Base-by-base conservation (phyloP, 1,140 invertebrate species). In the Ganaspis sp. region DNA sequence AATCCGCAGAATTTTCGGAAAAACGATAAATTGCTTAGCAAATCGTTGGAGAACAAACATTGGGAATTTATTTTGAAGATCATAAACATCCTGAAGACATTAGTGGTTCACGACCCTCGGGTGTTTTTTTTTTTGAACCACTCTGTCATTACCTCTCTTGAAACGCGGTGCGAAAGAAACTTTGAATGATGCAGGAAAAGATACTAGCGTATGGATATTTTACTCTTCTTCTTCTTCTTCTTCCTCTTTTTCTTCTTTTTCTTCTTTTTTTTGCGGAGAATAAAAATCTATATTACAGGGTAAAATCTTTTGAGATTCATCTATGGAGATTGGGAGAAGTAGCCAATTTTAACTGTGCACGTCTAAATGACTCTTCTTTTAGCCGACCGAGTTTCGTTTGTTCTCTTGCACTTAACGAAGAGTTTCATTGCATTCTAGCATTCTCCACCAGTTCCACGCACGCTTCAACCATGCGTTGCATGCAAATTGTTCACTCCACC, bases 341-440 rank as follows among this genome's bases (percentile, higher is more conserved):
- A 58, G 76, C 80, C 77, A 84, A 83, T 82, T 82, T 85, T 83
- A 84, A 83, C 78, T 77, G 69, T 53, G 29, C 75, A 53, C 75
- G 74, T 49, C 42, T 78, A 69, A 45, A 72, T 73, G 64, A 75
- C 71, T 81, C 79, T 80, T 83, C 75, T 81, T 81, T 83, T 84
- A 81, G 76, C 73, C 75, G 78, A 80, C 78, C 73, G 72, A 78
- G 42, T 76, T 79, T 72, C 79, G 77, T 85, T 85, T 82, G 38
- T 78, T 81, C 73, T 71, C 26, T 53, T 69, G 70, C 78, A 77
- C 73, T 81, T 79, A 74, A 74, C 69, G 40, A 72, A 76, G 70
- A 19, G 49, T 85, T 84, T 81, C 77, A 79, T 86, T 83, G 79
- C 81, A 82, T 84, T 85, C 76, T 73, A 23, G 37, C 54, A 64